phyloP scores from a whole-genome alignment of 1,140 invertebrate species.

The Heliconius melpomene region DNA sequence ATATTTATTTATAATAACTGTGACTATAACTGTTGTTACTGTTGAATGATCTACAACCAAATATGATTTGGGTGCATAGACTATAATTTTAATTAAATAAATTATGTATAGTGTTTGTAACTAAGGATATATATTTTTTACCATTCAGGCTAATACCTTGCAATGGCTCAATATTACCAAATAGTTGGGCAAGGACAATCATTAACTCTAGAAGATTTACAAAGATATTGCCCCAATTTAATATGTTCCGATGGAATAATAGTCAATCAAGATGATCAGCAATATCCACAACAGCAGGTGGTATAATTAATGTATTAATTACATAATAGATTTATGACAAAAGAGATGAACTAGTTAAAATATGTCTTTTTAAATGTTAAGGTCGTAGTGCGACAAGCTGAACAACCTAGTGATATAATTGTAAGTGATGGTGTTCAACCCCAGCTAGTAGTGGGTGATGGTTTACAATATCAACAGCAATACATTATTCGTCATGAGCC shows the following conservation, averaged over 20 bases:
- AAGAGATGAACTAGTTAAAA: constrained; percentile 1
- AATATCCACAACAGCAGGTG: constrained; percentile 74
- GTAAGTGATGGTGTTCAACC: constrained; percentile 71
- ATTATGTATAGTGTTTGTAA: not conserved
- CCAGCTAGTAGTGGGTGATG: constrained; percentile 74
- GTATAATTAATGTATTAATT: constrained; percentile 4
- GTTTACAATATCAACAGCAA: constrained; percentile 73
- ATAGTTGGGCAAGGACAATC: constrained; percentile 76
- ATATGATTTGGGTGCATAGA: not conserved
- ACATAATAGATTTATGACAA: not conserved
- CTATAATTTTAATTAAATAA: not conserved
- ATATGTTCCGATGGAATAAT: constrained; percentile 72
- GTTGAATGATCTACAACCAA: not conserved
- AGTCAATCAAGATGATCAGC: constrained; percentile 76
- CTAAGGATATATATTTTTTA: constrained; percentile 16
- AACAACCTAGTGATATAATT: constrained; percentile 74
- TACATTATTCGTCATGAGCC: constrained; percentile 76
- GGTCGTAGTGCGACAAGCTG: constrained; percentile 76
- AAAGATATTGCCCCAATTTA: constrained; percentile 75
- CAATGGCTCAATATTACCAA: constrained; percentile 78
- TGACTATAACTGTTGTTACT: not conserved
- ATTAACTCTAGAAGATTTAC: constrained; percentile 72
- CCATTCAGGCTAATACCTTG: constrained; percentile 68
- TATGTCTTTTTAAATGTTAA: constrained; percentile 38
- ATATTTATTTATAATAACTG: not conserved